phyloP scores from a whole-genome alignment of 2,113 vertebrate species.

The Pseudolaguvia tuberculata region DNA sequence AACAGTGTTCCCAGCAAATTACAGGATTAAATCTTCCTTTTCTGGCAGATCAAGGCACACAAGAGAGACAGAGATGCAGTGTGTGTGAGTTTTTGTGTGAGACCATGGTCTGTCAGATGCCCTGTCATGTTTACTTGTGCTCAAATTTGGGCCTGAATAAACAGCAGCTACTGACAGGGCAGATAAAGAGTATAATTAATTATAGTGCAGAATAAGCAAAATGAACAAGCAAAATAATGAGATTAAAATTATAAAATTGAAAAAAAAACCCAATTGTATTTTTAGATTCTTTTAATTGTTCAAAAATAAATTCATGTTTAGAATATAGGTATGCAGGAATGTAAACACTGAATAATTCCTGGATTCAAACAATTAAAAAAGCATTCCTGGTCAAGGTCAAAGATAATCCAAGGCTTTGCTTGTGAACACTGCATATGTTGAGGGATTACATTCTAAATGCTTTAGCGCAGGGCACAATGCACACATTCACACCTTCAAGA shows the following conservation, averaged over 20 bases:
- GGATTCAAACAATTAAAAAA: too few species aligned
- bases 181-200: constrained; percentile 35
- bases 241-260: background rate
- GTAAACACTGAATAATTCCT: background rate
- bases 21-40: constrained; percentile 39
- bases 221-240: background rate
- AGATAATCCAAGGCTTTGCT: background rate
- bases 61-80: constrained; percentile 15
- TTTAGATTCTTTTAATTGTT: background rate
- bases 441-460: background rate
- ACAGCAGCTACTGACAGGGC: constrained; percentile 29
- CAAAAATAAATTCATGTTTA: background rate
- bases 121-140: constrained; percentile 33
- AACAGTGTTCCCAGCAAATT: constrained; percentile 41
- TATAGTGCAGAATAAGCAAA: background rate
- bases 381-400: background rate
- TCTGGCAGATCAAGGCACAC: constrained; percentile 40
- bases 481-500: background rate
- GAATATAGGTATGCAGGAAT: background rate
- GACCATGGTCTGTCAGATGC: constrained; percentile 1
- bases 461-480: background rate
- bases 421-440: background rate
- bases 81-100: constrained; percentile 5
- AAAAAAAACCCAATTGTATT: background rate
- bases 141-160: constrained; percentile 28